Base-by-base conservation (phyloP, 2,113 vertebrate species). In the Boulengerochromis microlepis region DNA sequence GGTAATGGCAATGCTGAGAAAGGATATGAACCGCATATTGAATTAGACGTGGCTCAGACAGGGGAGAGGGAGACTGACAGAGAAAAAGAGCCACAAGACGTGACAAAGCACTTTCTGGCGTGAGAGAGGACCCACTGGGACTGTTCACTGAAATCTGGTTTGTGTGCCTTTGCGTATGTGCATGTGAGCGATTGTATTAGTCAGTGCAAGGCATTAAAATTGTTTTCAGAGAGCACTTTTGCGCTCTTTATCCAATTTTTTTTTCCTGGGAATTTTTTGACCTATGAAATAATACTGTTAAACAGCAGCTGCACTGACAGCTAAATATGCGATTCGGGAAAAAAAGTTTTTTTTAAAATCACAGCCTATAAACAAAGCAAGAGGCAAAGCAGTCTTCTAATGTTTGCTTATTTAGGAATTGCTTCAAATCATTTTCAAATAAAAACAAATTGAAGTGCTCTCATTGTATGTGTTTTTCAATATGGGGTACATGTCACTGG, bases 71-170 rank as follows among this genome's bases (percentile, higher is more conserved):
- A 87, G 61, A 80, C 61, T 91, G 89, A 88, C 82, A 88, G 80
- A 81, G 78, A 66, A 80, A 93, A 76, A 87, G 76, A 94, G 88
- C 92, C 90, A 56, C 93, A 92, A 94, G 85, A 92, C 82, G 83
- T 91, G 94, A 93, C 93, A 92, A 90, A 95, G 90, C 87, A 71
- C 88, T 90, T 89, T 84, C 85, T 94, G 92, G 92, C 93, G 78
- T 93, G 91, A 92, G 91, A 93, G 90, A 54, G 74, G 83, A 74
- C 87, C 86, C 83, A 56, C 61, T 87, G 89, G 89, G 90, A 89
- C 85, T 83, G 84, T 69, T 80, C 11, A 38, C 88, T 92, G 81
- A 80, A 91, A 89, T 90, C 87, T 90, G 87, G 85, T 91, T 89
- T 86, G 84, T 85, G 54, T 85, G 89, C 84, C 42, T 85, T 45